Conservation (phyloP, 2,888 invertebrate genomes). For the Brenthis daphne region DNA sequence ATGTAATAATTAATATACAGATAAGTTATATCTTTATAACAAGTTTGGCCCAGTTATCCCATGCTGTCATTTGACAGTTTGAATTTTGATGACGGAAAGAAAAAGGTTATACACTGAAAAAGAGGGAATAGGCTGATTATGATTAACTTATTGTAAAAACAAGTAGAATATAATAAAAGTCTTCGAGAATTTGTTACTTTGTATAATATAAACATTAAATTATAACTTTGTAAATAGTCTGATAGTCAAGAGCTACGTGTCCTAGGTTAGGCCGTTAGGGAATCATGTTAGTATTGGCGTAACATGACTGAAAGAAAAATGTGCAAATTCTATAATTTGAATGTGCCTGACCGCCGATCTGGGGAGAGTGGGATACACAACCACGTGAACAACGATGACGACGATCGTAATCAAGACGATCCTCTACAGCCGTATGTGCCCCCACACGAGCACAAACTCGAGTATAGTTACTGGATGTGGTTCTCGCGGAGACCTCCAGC, state of each 20-base stretch:
- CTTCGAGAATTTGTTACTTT: conserved; percentile 32
- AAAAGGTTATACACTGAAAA: conserved; percentile 79
- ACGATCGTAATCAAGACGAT: conserved; percentile 67
- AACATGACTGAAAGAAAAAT: conserved; percentile 82
- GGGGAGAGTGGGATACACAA: conserved; percentile 65
- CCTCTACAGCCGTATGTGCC: conserved; percentile 82
- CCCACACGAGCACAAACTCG: conserved; percentile 94
- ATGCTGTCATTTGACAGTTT: conserved; percentile 78
- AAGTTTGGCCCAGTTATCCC: conserved; percentile 39
- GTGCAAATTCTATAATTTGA: conserved; percentile 82
- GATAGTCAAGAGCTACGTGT: conserved; percentile 72
- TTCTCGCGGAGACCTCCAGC: conserved; percentile 84
- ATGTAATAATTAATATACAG: background rate
- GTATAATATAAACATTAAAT: conserved; percentile 30
- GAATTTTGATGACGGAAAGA: conserved; percentile 81
- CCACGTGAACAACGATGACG: conserved; percentile 61
- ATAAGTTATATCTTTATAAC: conserved; percentile 5
- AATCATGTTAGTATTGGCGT: conserved; percentile 80
- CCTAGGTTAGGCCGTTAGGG: conserved; percentile 80
- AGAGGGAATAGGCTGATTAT: conserved; percentile 75
- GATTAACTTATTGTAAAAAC: conserved; percentile 56
- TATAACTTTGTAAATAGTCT: conserved; percentile 53
- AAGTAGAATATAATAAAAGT: conserved; percentile 40
- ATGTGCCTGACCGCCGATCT: conserved; percentile 78
- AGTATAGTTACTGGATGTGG: conserved; percentile 97